Base-by-base conservation (phyloP, 2,797 vertebrate genomes). In the Potorous gilbertii region DNA sequence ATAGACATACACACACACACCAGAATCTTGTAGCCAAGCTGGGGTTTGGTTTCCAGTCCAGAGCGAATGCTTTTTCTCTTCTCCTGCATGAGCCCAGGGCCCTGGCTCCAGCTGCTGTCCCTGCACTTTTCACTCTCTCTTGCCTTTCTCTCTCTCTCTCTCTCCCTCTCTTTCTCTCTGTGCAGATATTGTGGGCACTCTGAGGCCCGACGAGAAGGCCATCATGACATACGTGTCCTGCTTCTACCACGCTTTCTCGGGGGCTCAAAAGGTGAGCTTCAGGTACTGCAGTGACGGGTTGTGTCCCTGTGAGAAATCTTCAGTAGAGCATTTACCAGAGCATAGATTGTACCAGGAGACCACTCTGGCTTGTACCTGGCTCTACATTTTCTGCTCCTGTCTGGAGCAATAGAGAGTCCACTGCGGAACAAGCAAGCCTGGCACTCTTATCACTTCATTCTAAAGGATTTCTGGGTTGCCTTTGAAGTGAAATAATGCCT, bases 191-290 rank as follows among this genome's bases (percentile, higher is more conserved):
- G 99, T 99, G 98, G 99, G 99, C 91, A 99, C 99, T 96, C 99
- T 99, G 98, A 98, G 99, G 99, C 99, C 99, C 90, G 99, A 99
- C 97, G 99, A 99, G 99, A 99, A 99, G 98, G 99, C 99, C 98
- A 99, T 99, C 98, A 99, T 99, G 99, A 99, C 99, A 98, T 99
- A 99, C 98, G 99, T 99, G 66, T 99, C 99, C 99, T 99, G 99
- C 99, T 99, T 99, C 99, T 99, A 99, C 99, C 99, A 99, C 97
- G 99, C 99, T 99, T 99, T 99, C 99, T 99, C 99, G 96, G 99
- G 99, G 66, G 99, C 99, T 93, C 99, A 99, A 99, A 99, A 99
- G 99, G 99, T 99, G 99, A 99, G 99, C 98, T 96, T 92, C 91
- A 62, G 95, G 8, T 28, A 90, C 93, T 54, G 66, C 89, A 92